Evolutionary conservation across 2,888 invertebrate species (phyloP).

Genomic region (Nycteola revayana): DNA sequence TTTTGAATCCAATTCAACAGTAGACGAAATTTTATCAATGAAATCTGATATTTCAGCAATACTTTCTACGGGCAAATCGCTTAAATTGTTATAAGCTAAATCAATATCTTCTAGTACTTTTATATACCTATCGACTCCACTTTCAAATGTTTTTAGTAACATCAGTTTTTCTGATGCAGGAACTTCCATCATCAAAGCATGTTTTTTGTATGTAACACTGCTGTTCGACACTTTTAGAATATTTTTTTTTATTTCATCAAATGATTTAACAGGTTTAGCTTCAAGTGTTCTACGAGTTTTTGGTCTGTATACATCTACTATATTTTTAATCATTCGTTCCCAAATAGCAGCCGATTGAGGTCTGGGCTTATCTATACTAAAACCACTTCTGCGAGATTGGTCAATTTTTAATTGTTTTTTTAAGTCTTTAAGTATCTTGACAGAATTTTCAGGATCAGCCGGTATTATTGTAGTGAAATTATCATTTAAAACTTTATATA

Average conservation of each 20-base stretch:
- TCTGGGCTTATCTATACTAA: conserved; percentile 21
- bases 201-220: conserved; percentile 49
- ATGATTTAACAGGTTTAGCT: conserved; percentile 35
- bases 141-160: conserved; percentile 52
- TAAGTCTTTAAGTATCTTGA: conserved; percentile 46
- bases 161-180: conserved; percentile 46
- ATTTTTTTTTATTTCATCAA: conserved; percentile 43
- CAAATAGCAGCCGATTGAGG: conserved; percentile 61
- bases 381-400: conserved; percentile 40
- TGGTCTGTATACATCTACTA: conserved; percentile 32
- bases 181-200: conserved; percentile 40
- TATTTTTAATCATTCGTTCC: conserved; percentile 58
- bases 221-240: conserved; percentile 44
- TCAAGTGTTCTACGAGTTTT: conserved; percentile 42
- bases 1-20: conserved; percentile 45
- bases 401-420: conserved; percentile 44
- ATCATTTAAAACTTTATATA: conserved; percentile 56
- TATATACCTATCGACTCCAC: conserved; percentile 44
- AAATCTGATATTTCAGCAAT: conserved; percentile 45
- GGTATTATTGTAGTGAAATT: no score
- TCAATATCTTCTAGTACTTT: conserved; percentile 44
- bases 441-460: conserved; percentile 38
- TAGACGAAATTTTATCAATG: conserved; percentile 40
- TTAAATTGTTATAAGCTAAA: conserved; percentile 26
- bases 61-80: conserved; percentile 34